Percentiles rank a stretch among this genome's conserved stretches.
Conservation (phyloP, 2,797 vertebrate genomes). For the Triplophysa bombifrons region DNA sequence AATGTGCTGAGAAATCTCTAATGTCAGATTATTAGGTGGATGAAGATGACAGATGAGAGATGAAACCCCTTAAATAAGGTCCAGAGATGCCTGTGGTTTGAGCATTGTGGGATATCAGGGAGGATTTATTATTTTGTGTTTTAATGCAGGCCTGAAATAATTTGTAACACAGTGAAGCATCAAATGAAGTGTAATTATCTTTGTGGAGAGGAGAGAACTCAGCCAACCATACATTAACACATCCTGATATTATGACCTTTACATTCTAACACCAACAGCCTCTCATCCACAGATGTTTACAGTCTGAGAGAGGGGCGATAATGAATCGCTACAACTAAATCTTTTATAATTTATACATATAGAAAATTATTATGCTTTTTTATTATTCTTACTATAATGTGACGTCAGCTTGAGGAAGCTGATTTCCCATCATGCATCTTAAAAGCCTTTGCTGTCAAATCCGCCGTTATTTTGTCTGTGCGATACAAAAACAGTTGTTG, state of each 20-base stretch:
- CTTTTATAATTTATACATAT: slow-evolving; percentile 18
- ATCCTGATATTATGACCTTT: slow-evolving; percentile 38
- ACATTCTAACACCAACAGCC: slow-evolving; percentile 37
- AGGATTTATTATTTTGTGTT: slow-evolving; percentile 33
- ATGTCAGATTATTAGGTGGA: background rate
- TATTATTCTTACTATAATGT: background rate
- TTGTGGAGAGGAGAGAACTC: slow-evolving; percentile 17
- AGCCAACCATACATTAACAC: slow-evolving; percentile 31
- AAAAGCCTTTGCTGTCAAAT: background rate
- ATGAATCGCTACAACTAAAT: slow-evolving; percentile 39
- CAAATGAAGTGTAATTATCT: slow-evolving; percentile 50
- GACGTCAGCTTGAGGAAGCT: background rate
- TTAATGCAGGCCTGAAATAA: slow-evolving; percentile 29
- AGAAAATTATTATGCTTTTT: background rate
- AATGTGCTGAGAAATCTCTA: background rate
- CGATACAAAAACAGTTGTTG: background rate
- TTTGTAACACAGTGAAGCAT: slow-evolving; percentile 34
- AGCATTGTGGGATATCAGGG: slow-evolving; percentile 12
- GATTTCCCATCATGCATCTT: background rate
- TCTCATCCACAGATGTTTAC: slow-evolving; percentile 44
- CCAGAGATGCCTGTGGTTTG: background rate
- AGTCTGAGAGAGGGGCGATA: slow-evolving; percentile 16
- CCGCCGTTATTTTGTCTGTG: no score
- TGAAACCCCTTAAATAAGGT: background rate
- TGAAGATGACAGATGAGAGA: background rate